These are phyloP conservation scores for Myiotriccus ornatus DNA, from an alignment of 2,797 vertebrate species.

Conservation along the genomic window DNA sequence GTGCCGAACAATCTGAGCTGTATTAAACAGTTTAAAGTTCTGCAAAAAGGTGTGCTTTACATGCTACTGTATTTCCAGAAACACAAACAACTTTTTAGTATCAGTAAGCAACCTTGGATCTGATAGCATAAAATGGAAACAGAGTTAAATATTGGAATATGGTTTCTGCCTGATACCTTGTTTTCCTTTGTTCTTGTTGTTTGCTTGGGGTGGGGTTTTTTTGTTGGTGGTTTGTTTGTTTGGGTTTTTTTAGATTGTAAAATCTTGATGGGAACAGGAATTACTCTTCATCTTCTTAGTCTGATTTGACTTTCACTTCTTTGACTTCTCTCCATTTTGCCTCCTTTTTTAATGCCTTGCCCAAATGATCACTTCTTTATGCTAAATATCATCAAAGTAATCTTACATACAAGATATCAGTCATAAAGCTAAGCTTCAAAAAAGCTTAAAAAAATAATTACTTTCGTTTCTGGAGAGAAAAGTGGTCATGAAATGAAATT, in stretches of 20 bases:
- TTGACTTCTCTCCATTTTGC: background rate
- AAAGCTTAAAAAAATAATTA: background rate
- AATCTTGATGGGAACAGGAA: background rate
- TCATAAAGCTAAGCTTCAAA: background rate
- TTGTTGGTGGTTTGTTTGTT: background rate
- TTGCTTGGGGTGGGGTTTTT: background rate
- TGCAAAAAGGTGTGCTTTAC: background rate
- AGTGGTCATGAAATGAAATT: background rate
- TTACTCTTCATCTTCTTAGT: background rate
- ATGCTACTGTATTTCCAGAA: background rate
- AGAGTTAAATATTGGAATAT: background rate
- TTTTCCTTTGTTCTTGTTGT: background rate
- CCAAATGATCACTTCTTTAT: background rate
- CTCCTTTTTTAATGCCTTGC: background rate
- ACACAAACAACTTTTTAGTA: background rate
- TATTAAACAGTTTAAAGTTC: background rate
- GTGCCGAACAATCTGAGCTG: background rate
- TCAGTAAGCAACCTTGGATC: background rate
- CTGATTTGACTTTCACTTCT: background rate
- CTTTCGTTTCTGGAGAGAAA: background rate
- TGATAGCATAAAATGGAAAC: background rate
- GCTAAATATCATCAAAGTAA: background rate
- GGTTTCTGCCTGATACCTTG: background rate
- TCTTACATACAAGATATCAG: background rate
- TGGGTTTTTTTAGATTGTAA: background rate